A percentile compares a stretch with the other conserved stretches of the same genome.
These are phyloP conservation scores for Eremophila alpestris DNA, from an alignment of 2,797 vertebrate genomes.

Conservation along the genomic window DNA sequence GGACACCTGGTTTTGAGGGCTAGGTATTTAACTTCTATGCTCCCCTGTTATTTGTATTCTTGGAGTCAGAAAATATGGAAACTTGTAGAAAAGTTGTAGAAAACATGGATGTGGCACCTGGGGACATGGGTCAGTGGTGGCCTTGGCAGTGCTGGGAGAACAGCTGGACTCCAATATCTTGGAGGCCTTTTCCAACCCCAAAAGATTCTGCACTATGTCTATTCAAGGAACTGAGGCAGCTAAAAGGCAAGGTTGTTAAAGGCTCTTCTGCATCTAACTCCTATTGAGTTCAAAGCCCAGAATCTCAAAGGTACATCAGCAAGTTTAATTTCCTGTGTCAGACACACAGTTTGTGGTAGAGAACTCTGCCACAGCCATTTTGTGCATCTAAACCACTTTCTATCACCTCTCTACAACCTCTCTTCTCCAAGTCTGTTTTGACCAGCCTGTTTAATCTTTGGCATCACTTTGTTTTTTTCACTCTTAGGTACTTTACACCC, in stretches of 20 bases:
- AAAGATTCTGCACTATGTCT: not conserved
- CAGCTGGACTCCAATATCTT: not conserved
- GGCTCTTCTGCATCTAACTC: not conserved
- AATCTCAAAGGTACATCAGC: conserved; percentile 14
- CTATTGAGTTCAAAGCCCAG: not conserved
- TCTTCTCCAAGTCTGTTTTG: not conserved
- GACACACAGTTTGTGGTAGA: not conserved
- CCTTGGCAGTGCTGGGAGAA: not conserved
- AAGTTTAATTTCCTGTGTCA: conserved; percentile 22
- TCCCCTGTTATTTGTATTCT: not conserved
- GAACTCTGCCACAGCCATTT: not conserved
- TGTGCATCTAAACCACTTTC: not conserved
- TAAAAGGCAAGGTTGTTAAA: not conserved
- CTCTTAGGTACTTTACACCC: not conserved
- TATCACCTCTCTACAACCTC: not conserved
- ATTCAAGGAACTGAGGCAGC: not conserved
- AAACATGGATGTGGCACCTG: not conserved
- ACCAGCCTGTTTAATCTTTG: not conserved
- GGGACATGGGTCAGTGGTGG: not conserved
- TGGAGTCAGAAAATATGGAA: not conserved
- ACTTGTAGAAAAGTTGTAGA: not conserved
- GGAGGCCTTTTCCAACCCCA: not conserved
- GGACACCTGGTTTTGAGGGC: not conserved
- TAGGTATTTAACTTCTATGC: not conserved
- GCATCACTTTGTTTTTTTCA: not conserved